Percentiles rank a stretch among this genome's conserved stretches.
Evolutionary conservation across 2,113 vertebrate species (phyloP).

Genomic region (Microtus pennsylvanicus): DNA sequence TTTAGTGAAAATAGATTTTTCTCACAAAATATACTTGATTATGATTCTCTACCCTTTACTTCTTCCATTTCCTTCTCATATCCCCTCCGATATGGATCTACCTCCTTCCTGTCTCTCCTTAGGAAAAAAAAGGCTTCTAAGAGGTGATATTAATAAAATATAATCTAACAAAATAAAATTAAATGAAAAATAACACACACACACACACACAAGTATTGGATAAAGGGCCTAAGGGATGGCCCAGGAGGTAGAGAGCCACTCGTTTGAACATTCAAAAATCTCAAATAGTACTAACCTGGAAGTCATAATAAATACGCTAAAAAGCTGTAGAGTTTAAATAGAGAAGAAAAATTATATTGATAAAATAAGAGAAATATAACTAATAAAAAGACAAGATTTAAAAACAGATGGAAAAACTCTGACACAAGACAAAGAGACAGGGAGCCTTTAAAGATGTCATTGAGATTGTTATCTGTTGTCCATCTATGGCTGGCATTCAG

Average conservation of each 20-base stretch:
- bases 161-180: background rate
- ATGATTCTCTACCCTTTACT: background rate
- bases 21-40: background rate
- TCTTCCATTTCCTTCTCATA: background rate
- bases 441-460: background rate
- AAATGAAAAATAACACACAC: background rate
- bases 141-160: background rate
- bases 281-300: background rate
- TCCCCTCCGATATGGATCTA: background rate
- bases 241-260: background rate
- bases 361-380: background rate
- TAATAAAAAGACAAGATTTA: background rate
- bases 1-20: background rate
- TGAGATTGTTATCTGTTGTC: background rate
- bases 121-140: background rate
- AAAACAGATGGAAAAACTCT: background rate
- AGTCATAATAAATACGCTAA: background rate
- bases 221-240: background rate
- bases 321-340: background rate
- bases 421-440: background rate
- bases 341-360: background rate
- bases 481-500: background rate
- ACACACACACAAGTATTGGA: no score
- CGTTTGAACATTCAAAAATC: background rate
- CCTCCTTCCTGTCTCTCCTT: background rate